Base-by-base conservation (phyloP, 2,888 invertebrate species). In the Seira sanloemensis region DNA sequence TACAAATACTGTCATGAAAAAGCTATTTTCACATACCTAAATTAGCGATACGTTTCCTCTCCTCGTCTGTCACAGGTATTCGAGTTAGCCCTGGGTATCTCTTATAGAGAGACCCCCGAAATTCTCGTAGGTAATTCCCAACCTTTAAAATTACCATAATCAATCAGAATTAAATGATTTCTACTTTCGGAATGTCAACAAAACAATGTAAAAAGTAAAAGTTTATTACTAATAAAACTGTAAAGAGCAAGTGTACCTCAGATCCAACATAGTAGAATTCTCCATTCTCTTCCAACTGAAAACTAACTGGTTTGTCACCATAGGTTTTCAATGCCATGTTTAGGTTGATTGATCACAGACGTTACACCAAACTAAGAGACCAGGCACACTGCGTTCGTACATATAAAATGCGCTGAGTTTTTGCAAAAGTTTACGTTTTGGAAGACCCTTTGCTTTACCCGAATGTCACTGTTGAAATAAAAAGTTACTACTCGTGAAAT, bases 21-120 rank as follows among this genome's bases (percentile, higher is more conserved):
- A 58, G 9, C n/a, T n/a, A 37, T 7, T 37, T 7, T 37, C 12
- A 37, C 4, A 12, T 50, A 18, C 97, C 97, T 23, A 97, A 93
- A 90, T 97, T 97, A 1, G 97, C 95, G 26, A 99, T 92, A 87
- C 96, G 95, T 91, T 98, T 98, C 87, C 99, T 94, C 92, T 99
- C 99, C 86, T 99, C 99, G 91, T 97, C 96, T 0, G 97, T 97
- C 1, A 99, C 95, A 4, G 97, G 95, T 90, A 99, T 94, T 90
- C 99, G 94, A 92, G 95, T 98, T 95, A 99, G 96, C 86, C 98
- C 98, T 90, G 99, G 99, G 91, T 98, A 99, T 91, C 97, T 96
- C 92, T 99, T 99, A 92, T 99, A 99, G 0, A 99, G 92, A 0
- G 98, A 98, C 72, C 99, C 99, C 85, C 99, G 94, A 91, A 99